These are phyloP conservation scores for Strix uralensis DNA, from an alignment of 2,113 vertebrate genomes.

Conservation along the genomic window DNA sequence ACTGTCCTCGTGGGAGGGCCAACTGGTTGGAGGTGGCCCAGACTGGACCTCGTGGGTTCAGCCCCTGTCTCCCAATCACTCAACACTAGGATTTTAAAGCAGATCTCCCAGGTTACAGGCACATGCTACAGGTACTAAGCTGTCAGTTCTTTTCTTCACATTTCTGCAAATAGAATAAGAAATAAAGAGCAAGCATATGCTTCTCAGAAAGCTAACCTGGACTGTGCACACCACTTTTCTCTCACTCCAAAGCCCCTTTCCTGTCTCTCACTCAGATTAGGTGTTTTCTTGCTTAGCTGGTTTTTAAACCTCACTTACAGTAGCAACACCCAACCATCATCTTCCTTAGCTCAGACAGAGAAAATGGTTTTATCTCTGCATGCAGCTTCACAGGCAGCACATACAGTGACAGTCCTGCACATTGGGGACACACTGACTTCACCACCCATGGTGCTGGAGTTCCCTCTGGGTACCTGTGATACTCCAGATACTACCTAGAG, in stretches of 20 bases:
- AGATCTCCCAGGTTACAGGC: background rate
- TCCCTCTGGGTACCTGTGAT: background rate
- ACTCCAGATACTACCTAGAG: background rate
- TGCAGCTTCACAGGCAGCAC: background rate
- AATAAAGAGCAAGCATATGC: background rate
- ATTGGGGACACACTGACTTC: too few species aligned
- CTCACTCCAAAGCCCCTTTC: background rate
- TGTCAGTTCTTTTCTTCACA: background rate
- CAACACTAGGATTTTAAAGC: background rate
- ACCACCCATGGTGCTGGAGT: background rate
- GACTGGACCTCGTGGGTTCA: background rate
- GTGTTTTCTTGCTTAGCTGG: background rate
- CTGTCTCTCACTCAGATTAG: background rate
- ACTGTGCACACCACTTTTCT: background rate
- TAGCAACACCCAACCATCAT: background rate
- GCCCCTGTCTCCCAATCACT: background rate
- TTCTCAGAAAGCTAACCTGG: background rate
- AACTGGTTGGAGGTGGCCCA: background rate
- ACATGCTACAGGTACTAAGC: fast-evolving
- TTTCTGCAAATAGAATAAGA: background rate
- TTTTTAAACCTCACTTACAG: background rate
- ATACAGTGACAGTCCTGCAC: background rate
- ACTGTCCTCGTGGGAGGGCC: background rate
- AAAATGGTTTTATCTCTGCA: background rate
- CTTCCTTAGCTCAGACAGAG: background rate